These are phyloP conservation scores for Channa maculata DNA, from an alignment of 2,113 vertebrate species.

Conservation along the genomic window DNA sequence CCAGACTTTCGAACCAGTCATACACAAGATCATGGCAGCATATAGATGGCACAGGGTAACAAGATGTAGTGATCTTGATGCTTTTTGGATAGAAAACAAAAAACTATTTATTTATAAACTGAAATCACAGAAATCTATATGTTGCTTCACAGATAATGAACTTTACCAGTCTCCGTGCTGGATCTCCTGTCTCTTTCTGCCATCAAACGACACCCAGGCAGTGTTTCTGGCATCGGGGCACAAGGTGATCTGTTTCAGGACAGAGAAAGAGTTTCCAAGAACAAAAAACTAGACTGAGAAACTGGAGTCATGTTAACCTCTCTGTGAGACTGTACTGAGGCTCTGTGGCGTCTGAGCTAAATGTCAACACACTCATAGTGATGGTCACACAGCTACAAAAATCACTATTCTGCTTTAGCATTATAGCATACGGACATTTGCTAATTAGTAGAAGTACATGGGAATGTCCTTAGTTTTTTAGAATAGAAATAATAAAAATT, in stretches of 20 bases:
- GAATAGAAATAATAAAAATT: no score
- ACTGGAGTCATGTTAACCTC: no score
- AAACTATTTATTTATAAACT: not conserved
- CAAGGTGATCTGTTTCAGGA: conserved; percentile 80
- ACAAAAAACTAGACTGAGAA: no score
- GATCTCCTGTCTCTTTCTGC: conserved; percentile 86
- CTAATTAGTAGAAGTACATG: no score
- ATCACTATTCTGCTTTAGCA: no score
- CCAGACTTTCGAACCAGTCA: conserved; percentile 88
- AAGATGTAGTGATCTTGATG: conserved; percentile 87
- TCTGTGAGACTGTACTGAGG: no score
- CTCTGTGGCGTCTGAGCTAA: no score
- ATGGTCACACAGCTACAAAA: no score
- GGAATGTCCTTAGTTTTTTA: no score
- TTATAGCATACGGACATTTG: no score
- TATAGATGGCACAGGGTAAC: conserved; percentile 86
- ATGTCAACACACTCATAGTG: no score
- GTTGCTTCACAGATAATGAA: not conserved
- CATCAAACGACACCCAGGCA: conserved; percentile 87
- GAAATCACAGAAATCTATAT: not conserved
- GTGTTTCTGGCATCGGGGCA: conserved; percentile 87
- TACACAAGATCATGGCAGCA: conserved; percentile 88
- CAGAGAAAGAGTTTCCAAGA: not conserved
- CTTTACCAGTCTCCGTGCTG: conserved; percentile 84
- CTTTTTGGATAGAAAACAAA: conserved; percentile 52